phyloP scores from a whole-genome alignment of 2,113 vertebrate species.

The human (Homo sapiens) region GRCh38 chr1:22493001-22493500 shows the following conservation, averaged over 20 bases:
- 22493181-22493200: slow-evolving; percentile 31
- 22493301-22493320: slow-evolving; percentile 30
- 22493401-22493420: background rate
- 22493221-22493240: slow-evolving; percentile 55
- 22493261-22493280: slow-evolving; percentile 50
- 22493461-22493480: background rate
- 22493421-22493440: background rate
- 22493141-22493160: background rate
- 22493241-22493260: slow-evolving; percentile 19
- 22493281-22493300: slow-evolving; percentile 19
- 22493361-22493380: background rate
- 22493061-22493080: background rate
- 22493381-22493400: slow-evolving; percentile 1
- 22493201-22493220: background rate
- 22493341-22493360: slow-evolving; percentile 25
- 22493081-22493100: background rate
- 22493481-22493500: background rate
- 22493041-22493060: background rate
- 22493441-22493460: background rate
- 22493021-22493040: background rate
- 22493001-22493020: background rate
- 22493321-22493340: slow-evolving; percentile 7
- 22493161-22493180: slow-evolving; percentile 49
- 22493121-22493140: background rate
- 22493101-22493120: background rate